These are phyloP conservation scores for Papilio demoleus DNA, from an alignment of 2,888 invertebrate species.

Conservation along the genomic window DNA sequence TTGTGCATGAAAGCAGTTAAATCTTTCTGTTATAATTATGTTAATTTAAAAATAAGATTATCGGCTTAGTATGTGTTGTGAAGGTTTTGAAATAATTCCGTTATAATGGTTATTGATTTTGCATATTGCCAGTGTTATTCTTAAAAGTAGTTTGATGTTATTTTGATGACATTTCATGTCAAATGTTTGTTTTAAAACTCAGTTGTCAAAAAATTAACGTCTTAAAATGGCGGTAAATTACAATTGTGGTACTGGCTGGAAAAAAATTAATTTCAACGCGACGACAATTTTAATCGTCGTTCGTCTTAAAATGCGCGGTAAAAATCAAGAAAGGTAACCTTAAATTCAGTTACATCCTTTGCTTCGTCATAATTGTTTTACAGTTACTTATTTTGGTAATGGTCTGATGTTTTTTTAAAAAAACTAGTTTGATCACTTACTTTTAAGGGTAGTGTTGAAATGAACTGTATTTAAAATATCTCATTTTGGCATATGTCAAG, in stretches of 20 bases:
- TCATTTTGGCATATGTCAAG: slow-evolving; percentile 33
- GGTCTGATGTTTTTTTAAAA: slow-evolving; percentile 9
- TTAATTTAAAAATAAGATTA: not conserved
- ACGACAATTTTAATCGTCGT: slow-evolving; percentile 39
- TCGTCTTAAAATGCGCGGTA: slow-evolving; percentile 28
- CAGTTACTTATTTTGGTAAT: slow-evolving; percentile 27
- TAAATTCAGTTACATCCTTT: slow-evolving; percentile 3
- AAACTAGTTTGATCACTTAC: slow-evolving; percentile 1
- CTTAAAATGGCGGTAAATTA: slow-evolving; percentile 28
- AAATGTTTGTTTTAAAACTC: not conserved
- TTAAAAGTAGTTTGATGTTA: not conserved
- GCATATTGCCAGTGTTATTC: not conserved
- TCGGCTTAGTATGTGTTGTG: not conserved
- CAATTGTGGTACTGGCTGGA: slow-evolving; percentile 19
- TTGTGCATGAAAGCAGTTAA: no score
- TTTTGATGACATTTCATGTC: slow-evolving; percentile 3
- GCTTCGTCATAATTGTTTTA: slow-evolving; percentile 30
- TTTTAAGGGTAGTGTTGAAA: slow-evolving; percentile 38
- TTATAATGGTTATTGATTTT: not conserved
- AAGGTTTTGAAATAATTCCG: not conserved
- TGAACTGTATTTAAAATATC: slow-evolving; percentile 30
- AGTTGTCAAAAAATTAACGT: not conserved
- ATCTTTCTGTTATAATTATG: not conserved
- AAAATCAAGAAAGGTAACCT: slow-evolving; percentile 20
- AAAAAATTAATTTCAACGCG: slow-evolving; percentile 29